Percentiles rank a stretch among this genome's conserved stretches.
Conservation (phyloP, 2,113 vertebrate species). For the Ailuropoda melanoleuca region DNA sequence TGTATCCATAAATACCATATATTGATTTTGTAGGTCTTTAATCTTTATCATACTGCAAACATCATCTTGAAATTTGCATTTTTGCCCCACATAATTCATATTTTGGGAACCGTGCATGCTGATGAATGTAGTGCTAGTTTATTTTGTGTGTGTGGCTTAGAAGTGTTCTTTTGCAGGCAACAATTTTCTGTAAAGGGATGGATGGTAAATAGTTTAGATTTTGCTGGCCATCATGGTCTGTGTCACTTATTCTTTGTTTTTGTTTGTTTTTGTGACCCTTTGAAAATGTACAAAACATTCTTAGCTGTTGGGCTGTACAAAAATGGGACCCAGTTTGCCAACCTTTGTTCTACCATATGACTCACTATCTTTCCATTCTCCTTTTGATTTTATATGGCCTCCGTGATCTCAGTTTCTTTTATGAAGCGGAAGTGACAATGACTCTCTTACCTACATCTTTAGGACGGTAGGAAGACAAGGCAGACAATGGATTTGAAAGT, state of each 20-base stretch:
- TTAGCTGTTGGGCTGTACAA: background rate
- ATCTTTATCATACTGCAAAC: constrained; percentile 7
- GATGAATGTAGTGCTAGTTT: background rate
- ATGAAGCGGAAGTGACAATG: background rate
- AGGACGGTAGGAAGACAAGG: background rate
- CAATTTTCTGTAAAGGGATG: background rate
- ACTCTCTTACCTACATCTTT: background rate
- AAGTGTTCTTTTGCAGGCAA: background rate
- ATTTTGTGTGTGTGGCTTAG: background rate
- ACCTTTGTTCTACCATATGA: background rate
- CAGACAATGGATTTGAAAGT: background rate
- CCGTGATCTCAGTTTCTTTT: background rate
- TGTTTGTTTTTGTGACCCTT: background rate
- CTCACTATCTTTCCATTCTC: background rate
- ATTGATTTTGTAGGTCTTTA: background rate
- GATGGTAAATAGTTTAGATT: constrained; percentile 4
- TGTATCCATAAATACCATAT: background rate
- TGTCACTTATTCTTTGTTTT: background rate
- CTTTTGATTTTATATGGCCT: background rate
- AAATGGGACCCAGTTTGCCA: background rate
- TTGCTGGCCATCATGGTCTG: background rate
- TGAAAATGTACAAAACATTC: background rate
- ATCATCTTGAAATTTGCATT: background rate
- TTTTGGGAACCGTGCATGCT: background rate
- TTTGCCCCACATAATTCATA: background rate